Percentiles rank a stretch among this genome's conserved stretches.
Evolutionary conservation across 1,140 invertebrate species (phyloP).

Genomic region (Eumaeus atala): DNA sequence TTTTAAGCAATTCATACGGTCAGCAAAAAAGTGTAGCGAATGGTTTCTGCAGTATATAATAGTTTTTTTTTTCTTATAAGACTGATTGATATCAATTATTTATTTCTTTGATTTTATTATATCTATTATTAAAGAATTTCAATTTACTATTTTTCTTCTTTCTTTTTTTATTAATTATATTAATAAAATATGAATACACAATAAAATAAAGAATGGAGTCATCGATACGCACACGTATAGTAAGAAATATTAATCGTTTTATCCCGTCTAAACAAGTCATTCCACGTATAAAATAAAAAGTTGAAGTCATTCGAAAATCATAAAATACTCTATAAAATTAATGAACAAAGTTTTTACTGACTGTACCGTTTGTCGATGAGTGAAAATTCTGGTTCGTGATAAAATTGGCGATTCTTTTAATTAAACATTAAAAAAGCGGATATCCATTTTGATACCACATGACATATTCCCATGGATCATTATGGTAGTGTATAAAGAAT

Average conservation of each 20-base stretch:
- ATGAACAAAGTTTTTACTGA: slow-evolving; percentile 4
- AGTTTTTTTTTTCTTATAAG: slow-evolving; percentile 4
- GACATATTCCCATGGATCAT: neutral
- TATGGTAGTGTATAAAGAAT: neutral
- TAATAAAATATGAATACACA: no score
- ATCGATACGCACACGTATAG: no score
- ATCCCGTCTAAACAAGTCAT: no score
- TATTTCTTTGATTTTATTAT: neutral
- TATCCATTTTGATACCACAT: neutral
- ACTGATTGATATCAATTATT: neutral
- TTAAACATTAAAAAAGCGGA: neutral
- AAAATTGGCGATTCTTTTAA: slow-evolving; percentile 4
- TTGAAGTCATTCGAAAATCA: slow-evolving; percentile 6
- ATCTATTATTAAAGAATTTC: no score
- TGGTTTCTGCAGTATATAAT: neutral
- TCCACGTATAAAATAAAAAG: neutral
- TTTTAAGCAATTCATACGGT: neutral
- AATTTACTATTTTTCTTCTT: no score
- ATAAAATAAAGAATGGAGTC: no score
- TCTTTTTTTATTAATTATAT: no score
- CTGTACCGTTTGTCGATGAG: slow-evolving; percentile 5
- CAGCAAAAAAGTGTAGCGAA: neutral
- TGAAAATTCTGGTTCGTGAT: slow-evolving; percentile 9
- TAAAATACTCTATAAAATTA: slow-evolving; percentile 5
- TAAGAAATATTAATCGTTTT: no score